Evolutionary conservation across 2,888 invertebrate genomes (phyloP).

Genomic region (Notocelia uddmanniana): DNA sequence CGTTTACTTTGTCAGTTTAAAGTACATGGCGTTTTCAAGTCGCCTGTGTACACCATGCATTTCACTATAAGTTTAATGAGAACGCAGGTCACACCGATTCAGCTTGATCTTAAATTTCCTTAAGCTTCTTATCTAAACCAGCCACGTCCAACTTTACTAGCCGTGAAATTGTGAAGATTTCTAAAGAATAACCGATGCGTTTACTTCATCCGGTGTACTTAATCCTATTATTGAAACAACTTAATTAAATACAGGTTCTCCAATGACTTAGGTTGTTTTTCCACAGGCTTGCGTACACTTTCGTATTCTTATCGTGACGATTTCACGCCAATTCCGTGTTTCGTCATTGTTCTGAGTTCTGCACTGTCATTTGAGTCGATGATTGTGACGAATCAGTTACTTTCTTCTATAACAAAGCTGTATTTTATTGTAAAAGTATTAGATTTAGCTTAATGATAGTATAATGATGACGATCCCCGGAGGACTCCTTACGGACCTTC

Average conservation of each 20-base stretch:
- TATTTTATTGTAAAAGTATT: constrained; percentile 4
- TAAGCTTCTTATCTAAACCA: neutral
- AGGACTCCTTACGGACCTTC: too few relatives aligned
- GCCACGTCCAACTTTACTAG: neutral
- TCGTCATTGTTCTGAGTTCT: constrained; percentile 24
- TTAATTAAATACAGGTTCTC: neutral
- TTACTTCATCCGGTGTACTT: constrained; percentile 25
- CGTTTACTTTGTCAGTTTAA: too few relatives aligned
- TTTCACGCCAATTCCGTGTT: constrained; percentile 32
- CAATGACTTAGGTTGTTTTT: constrained; percentile 18
- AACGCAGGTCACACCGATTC: neutral
- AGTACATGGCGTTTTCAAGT: too few relatives aligned
- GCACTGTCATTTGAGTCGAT: constrained; percentile 23
- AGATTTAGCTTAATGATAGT: neutral
- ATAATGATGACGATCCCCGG: neutral
- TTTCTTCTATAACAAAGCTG: constrained; percentile 16
- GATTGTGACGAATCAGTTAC: constrained; percentile 27
- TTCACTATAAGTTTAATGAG: too few relatives aligned
- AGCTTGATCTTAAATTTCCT: neutral
- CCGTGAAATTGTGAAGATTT: constrained; percentile 15
- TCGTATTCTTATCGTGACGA: constrained; percentile 21
- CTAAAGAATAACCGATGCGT: constrained; percentile 11
- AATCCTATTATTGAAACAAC: constrained; percentile 1
- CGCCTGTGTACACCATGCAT: too few relatives aligned
- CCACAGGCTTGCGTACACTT: neutral